Conservation (phyloP, 2,113 vertebrate species). For the Chlorodrepanis virens region DNA sequence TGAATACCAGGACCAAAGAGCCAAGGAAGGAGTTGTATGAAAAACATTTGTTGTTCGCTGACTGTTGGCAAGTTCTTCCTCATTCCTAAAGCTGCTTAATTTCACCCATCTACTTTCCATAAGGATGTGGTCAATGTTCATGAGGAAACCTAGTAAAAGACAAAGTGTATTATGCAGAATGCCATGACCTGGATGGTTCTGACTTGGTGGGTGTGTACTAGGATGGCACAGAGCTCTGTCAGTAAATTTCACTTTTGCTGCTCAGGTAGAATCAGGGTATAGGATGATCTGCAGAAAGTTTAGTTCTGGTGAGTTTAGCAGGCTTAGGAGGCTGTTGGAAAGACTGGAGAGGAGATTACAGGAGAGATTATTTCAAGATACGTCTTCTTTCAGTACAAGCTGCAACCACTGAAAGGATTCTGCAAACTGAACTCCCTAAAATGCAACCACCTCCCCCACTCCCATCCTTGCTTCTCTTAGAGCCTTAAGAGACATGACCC, state of each 20-base stretch:
- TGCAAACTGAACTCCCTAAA: neutral
- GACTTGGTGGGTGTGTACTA: accelerated
- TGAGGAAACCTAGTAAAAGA: neutral
- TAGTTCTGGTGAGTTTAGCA: neutral
- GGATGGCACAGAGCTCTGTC: neutral
- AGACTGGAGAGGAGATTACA: neutral
- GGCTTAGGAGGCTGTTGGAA: neutral
- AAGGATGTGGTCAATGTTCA: neutral
- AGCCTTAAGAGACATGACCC: neutral
- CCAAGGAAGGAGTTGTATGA: neutral
- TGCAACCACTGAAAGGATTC: neutral
- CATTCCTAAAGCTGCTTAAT: neutral
- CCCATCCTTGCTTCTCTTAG: neutral
- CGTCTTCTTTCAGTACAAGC: neutral
- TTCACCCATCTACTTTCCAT: neutral
- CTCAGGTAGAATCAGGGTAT: neutral
- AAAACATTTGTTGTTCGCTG: neutral
- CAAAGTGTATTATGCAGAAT: neutral
- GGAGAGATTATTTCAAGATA: neutral
- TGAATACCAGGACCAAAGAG: neutral
- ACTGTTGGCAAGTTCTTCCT: neutral
- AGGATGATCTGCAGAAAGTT: neutral
- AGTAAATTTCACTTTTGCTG: neutral
- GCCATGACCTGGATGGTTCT: neutral
- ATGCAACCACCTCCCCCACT: neutral